Base-by-base conservation (phyloP, 2,888 invertebrate genomes). In the Hypena proboscidalis region DNA sequence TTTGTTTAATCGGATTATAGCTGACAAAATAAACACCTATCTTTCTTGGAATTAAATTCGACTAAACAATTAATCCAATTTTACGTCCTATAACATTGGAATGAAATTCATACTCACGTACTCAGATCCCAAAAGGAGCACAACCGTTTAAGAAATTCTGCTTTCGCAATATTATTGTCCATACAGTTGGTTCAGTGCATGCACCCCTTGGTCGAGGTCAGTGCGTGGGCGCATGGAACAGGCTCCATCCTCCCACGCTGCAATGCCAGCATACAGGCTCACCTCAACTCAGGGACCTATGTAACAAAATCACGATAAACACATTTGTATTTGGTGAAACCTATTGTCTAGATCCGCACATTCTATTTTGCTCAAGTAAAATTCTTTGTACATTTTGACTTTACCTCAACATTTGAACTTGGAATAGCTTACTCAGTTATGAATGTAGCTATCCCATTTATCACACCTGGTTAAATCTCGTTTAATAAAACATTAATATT, bases 191-290 rank as follows among this genome's bases (percentile, higher is more conserved):
- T 36, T 36, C 64, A 56, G 60, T 70, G 66, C 70, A 67, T 74
- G 72, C 75, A 75, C 74, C 70, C 71, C 60, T 67, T 69, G 64
- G 53, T 54, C 60, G 70, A 79, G 87, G 87, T 87, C 87, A 85
- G 64, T 61, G 74, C 76, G 81, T 83, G 80, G 83, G 86, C 83
- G 80, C 83, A 82, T 61, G 73, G 71, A 78, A 78, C 82, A 69
- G 74, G 80, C 80, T 71, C 45, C 72, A 74, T 75, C 77, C 85
- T 77, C 88, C 88, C 80, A 88, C 87, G 80, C 74, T 31, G 39
- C 56, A 21, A 38, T 51, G 42, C 47, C 46, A 56, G 63, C 68
- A 71, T 74, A 80, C 82, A 77, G 75, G 78, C 71, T 77, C 72
- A 65, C 70, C 64, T 79, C 72, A 79, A 75, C 70, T 77, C 70